Evolutionary conservation across 1,140 invertebrate genomes (phyloP).

Genomic region (Lanistes nyassanus): DNA sequence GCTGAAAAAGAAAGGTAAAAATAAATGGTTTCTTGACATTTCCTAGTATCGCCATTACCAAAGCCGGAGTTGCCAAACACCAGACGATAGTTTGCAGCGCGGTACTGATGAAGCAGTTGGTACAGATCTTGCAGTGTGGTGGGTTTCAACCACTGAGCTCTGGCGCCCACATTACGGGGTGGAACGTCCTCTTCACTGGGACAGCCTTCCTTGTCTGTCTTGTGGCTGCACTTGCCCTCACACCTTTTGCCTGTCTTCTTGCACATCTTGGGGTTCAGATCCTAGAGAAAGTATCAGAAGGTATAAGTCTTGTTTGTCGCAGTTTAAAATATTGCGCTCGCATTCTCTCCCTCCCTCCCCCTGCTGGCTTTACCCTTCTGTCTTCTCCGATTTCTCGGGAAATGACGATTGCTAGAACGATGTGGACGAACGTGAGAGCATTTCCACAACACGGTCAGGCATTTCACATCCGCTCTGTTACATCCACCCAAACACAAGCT

Average conservation of each 20-base stretch:
- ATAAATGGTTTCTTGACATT: too few relatives aligned
- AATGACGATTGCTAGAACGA: too few relatives aligned
- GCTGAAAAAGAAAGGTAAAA: too few relatives aligned
- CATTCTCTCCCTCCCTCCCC: too few relatives aligned
- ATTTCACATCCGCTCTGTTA: too few relatives aligned
- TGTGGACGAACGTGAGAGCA: too few relatives aligned
- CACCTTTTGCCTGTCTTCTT: constrained; percentile 49
- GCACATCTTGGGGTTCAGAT: constrained; percentile 46
- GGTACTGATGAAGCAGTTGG: constrained; percentile 38
- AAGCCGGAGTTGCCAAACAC: constrained; percentile 51
- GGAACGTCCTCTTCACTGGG: constrained; percentile 4
- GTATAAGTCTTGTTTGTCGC: too few relatives aligned
- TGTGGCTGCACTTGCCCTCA: constrained; percentile 12
- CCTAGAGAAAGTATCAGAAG: constrained; percentile 43
- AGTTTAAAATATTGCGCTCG: too few relatives aligned
- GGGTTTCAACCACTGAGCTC: constrained; percentile 49
- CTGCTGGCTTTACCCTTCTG: too few relatives aligned
- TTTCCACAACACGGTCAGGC: too few relatives aligned
- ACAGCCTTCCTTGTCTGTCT: not conserved
- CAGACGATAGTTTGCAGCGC: constrained; percentile 39
- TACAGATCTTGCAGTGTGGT: constrained; percentile 43
- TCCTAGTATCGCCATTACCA: constrained; percentile 22
- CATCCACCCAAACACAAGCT: too few relatives aligned
- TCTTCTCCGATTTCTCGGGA: too few relatives aligned
- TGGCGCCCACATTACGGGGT: constrained; percentile 37